Conservation (phyloP, 1,140 invertebrate species). For the Onthophagus taurus region DNA sequence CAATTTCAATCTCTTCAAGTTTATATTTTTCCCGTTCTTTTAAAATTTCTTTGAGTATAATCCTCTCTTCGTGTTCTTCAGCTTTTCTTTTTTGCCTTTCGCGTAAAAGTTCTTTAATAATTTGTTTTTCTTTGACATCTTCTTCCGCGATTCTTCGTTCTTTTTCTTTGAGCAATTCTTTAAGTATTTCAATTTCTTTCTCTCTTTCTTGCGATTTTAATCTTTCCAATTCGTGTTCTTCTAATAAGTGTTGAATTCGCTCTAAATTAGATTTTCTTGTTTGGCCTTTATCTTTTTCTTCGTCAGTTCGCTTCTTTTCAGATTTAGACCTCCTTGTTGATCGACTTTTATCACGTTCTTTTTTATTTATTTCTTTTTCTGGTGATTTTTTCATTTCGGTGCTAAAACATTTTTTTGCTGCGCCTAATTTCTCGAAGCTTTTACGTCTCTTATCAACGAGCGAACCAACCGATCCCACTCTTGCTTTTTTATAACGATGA, state of each 20-base stretch:
- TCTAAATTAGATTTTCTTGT: not conserved
- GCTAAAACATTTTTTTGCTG: not conserved
- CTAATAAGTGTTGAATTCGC: not conserved
- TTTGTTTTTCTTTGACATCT: too few relatives aligned
- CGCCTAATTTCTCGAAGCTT: not conserved
- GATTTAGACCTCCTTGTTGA: not conserved
- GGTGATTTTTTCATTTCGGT: not conserved
- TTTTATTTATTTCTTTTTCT: slow-evolving; percentile 5
- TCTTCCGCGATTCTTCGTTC: too few relatives aligned
- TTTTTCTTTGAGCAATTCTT: too few relatives aligned
- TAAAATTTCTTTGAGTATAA: too few relatives aligned
- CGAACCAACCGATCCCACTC: not conserved
- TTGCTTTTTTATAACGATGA: too few relatives aligned
- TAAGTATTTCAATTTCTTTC: too few relatives aligned
- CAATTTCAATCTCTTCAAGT: not conserved
- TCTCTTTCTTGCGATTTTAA: too few relatives aligned
- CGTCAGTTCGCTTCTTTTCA: not conserved
- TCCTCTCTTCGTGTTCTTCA: too few relatives aligned
- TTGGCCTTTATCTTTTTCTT: not conserved
- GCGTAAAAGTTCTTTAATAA: too few relatives aligned
- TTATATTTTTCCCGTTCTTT: too few relatives aligned
- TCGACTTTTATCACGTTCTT: not conserved
- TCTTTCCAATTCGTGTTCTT: too few relatives aligned
- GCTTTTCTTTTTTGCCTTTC: too few relatives aligned
- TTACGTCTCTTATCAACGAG: not conserved